Evolutionary conservation across 2,888 invertebrate genomes (phyloP).

Genomic region (Eueremaeus valkanovi): DNA sequence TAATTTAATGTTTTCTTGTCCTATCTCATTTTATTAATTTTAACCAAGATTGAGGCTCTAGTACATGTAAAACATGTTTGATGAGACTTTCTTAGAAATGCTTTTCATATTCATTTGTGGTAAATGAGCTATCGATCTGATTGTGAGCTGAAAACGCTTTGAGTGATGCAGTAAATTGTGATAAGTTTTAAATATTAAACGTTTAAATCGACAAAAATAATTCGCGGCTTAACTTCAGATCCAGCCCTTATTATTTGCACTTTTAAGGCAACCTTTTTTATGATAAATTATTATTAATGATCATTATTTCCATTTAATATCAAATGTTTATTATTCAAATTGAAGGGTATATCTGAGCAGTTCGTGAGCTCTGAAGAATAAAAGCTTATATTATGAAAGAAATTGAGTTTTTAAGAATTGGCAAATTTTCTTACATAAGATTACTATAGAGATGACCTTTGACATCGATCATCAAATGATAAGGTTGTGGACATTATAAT

Average conservation of each 20-base stretch:
- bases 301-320: not conserved
- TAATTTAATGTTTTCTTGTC: no score
- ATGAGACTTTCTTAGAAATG: not conserved
- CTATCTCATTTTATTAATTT: no score
- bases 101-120: not conserved
- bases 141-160: not conserved
- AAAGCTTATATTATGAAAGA: not conserved
- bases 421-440: not conserved
- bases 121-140: not conserved
- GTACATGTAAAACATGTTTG: not conserved
- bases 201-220: not conserved
- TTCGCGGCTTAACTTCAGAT: not conserved
- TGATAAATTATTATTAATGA: constrained; percentile 20
- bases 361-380: constrained; percentile 11
- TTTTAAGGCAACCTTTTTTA: not conserved
- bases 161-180: not conserved
- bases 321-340: constrained; percentile 22
- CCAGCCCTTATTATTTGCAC: not conserved
- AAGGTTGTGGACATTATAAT: constrained; percentile 11
- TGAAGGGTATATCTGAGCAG: not conserved
- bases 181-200: not conserved
- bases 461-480: constrained; percentile 4
- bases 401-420: not conserved
- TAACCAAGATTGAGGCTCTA: no score
- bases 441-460: not conserved